Base-by-base conservation (phyloP, 2,113 vertebrate genomes). In the Takifugu flavidus region DNA sequence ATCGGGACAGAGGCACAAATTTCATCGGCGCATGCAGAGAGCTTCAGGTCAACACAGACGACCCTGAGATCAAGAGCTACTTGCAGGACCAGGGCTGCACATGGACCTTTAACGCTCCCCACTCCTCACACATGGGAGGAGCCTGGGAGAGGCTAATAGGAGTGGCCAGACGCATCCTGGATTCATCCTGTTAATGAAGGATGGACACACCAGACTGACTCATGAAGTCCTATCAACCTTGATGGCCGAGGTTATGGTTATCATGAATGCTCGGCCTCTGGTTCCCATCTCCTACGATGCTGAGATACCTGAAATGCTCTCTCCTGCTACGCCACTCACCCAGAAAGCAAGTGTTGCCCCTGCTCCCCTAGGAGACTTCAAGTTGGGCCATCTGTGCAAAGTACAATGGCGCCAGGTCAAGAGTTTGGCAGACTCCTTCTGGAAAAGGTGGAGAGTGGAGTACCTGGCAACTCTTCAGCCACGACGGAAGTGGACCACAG, bases 1-100 rank as follows among this genome's bases (percentile, higher is more conserved):
- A 1, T 70, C 60, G 20, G 13, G 59, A 62, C 27, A 5, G 46
- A 26, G 67, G 67, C 4, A 70, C 53, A 3, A 63, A 70, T 11
- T 70, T 53, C 5, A 51, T 13, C n/a, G 47, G 53, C 0, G 69
- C 5, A 57, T 28, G 20, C 20, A 20, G 20, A 5, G 65, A 71
- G 45, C 44, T 68, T 2, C 0, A 43, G 0, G 25, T 75, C 0
- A 44, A 62, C 1, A 11, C 12, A 7, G 26, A 25, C 0, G 64
- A 74, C 3, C 2, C 44, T 4, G 55, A 42, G 6, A 5, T 61
- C 3, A n/a, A 53, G 2, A 15, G 2, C 2, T 43, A 42, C 53
- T 14, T 54, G 2, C 1, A 20, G 5, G 15, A 39, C 1, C 14
- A 54, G 13, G 15, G 29, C 6, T 54, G 15, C 53, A 20, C 53